Evolutionary conservation across 1,140 invertebrate species (phyloP).

Genomic region (Macrocentrus cingulum): DNA sequence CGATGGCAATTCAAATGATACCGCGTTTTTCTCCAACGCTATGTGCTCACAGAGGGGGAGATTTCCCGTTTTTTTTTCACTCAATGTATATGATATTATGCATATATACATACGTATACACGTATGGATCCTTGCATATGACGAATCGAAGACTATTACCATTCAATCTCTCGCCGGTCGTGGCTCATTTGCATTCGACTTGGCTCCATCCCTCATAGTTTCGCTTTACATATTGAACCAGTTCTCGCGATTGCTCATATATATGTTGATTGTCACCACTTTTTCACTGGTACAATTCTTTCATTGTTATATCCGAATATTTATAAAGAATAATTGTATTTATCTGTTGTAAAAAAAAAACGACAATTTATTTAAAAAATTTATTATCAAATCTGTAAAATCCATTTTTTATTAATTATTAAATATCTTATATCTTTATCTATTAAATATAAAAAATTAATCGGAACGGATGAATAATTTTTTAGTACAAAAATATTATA

Average conservation of each 20-base stretch:
- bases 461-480: too few relatives aligned
- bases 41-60: conserved; percentile 32
- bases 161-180: conserved; percentile 52
- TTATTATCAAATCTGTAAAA: too few relatives aligned
- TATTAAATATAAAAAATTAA: too few relatives aligned
- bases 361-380: too few relatives aligned
- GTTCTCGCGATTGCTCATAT: not conserved
- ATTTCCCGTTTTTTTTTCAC: conserved; percentile 13
- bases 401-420: too few relatives aligned
- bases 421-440: too few relatives aligned
- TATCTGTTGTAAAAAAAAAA: too few relatives aligned
- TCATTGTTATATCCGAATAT: too few relatives aligned
- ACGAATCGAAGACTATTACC: conserved; percentile 56
- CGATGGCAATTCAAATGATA: conserved; percentile 45
- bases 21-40: conserved; percentile 39
- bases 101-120: conserved; percentile 43
- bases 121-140: too few relatives aligned
- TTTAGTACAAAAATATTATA: too few relatives aligned
- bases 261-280: not conserved
- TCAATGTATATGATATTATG: conserved; percentile 7
- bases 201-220: not conserved
- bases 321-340: too few relatives aligned
- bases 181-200: conserved; percentile 11
- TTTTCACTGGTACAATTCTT: too few relatives aligned
- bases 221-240: conserved; percentile 8